These are phyloP conservation scores for Monochamus saltuarius DNA, from an alignment of 1,140 invertebrate genomes.

Conservation along the genomic window DNA sequence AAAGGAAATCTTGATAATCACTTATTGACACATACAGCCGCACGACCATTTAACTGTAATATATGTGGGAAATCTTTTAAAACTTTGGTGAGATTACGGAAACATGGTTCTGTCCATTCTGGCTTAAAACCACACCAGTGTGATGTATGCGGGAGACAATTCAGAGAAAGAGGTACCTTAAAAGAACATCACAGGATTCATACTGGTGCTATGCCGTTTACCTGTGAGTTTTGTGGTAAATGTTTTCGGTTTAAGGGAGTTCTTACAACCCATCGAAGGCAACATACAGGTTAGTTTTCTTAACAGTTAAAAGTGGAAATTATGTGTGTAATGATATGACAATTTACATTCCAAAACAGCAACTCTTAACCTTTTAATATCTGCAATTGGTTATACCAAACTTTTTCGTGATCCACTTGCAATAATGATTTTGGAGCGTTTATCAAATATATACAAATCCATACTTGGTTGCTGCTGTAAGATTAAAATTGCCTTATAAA, in stretches of 20 bases:
- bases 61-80: constrained; percentile 57
- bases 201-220: constrained; percentile 81
- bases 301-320: not conserved
- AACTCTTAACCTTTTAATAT: too few relatives aligned
- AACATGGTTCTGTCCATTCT: constrained; percentile 42
- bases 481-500: too few relatives aligned
- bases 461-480: too few relatives aligned
- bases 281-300: constrained; percentile 56
- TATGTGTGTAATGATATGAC: too few relatives aligned
- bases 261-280: constrained; percentile 65
- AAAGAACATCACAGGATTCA: constrained; percentile 70
- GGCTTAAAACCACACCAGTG: constrained; percentile 74
- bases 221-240: constrained; percentile 71
- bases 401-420: too few relatives aligned
- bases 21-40: constrained; percentile 59
- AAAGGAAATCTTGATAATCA: constrained; percentile 62
- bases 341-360: too few relatives aligned
- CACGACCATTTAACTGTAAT: constrained; percentile 50
- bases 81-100: constrained; percentile 48
- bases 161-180: constrained; percentile 63
- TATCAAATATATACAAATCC: too few relatives aligned
- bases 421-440: too few relatives aligned
- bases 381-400: too few relatives aligned
- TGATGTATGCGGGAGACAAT: constrained; percentile 70
- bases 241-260: constrained; percentile 70